Percentiles rank a stretch among this genome's conserved stretches.
These are phyloP conservation scores for Enteromius trimaculatus DNA, from an alignment of 2,797 vertebrate genomes.

Conservation along the genomic window DNA sequence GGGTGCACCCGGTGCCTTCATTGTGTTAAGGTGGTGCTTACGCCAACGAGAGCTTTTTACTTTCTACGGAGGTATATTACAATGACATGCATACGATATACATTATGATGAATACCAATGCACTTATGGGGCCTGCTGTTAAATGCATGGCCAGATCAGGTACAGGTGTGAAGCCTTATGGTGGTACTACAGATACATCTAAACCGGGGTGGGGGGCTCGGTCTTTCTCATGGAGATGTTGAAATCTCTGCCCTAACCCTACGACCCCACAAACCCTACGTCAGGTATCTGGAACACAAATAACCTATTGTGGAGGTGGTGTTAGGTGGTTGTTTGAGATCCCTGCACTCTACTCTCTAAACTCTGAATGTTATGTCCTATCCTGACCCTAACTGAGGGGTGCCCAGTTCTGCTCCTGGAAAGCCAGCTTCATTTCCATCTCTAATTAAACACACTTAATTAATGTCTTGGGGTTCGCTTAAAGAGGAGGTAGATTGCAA, in stretches of 20 bases:
- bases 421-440: not conserved
- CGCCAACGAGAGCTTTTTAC: slow-evolving; percentile 62
- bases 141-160: slow-evolving; percentile 26
- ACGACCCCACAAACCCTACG: not conserved
- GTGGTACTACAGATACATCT: slow-evolving; percentile 3
- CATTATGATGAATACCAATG: slow-evolving; percentile 74
- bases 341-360: not conserved
- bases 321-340: not conserved
- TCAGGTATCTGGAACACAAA: not conserved
- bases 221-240: not conserved
- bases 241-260: not conserved
- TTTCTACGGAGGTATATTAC: slow-evolving; percentile 43
- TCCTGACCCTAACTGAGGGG: not conserved
- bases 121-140: slow-evolving; percentile 74
- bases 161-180: slow-evolving; percentile 25
- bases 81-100: slow-evolving; percentile 11
- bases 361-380: not conserved
- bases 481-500: not conserved
- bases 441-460: not conserved
- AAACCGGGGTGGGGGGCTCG: not conserved
- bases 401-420: not conserved
- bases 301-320: not conserved
- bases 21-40: slow-evolving; percentile 78
- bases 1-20: slow-evolving; percentile 82
- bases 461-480: not conserved